phyloP scores from a whole-genome alignment of 1,140 invertebrate species.

The Onthophagus taurus region DNA sequence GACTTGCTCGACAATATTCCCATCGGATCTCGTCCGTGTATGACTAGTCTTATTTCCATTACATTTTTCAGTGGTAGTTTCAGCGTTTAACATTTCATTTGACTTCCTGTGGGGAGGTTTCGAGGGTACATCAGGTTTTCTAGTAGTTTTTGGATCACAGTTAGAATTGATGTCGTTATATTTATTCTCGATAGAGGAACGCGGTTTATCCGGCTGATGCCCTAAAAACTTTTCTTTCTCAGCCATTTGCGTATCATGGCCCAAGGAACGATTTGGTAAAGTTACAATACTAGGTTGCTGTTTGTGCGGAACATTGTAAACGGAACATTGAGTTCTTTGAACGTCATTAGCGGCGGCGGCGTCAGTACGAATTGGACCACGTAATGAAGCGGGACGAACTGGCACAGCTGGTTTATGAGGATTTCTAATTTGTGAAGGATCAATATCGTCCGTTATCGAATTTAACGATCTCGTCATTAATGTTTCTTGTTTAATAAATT shows the following conservation, averaged over 20 bases:
- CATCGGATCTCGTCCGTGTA: slow-evolving; percentile 32
- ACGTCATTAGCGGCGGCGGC: slow-evolving; percentile 36
- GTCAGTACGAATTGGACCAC: slow-evolving; percentile 41
- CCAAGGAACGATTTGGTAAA: slow-evolving; percentile 25
- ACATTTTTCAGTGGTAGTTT: slow-evolving; percentile 8
- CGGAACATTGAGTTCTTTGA: slow-evolving; percentile 30
- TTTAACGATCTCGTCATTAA: slow-evolving; percentile 12
- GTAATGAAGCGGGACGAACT: slow-evolving; percentile 56
- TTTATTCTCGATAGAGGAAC: slow-evolving; percentile 19
- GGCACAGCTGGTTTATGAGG: slow-evolving; percentile 58
- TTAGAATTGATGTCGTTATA: slow-evolving; percentile 25
- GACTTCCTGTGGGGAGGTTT: slow-evolving; percentile 22
- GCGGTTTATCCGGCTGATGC: slow-evolving; percentile 17
- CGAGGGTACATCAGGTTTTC: slow-evolving; percentile 12
- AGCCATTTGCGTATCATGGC: slow-evolving; percentile 34
- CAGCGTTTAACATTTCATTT: slow-evolving; percentile 17
- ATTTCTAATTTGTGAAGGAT: slow-evolving; percentile 23
- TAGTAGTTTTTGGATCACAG: slow-evolving; percentile 2
- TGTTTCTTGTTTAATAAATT: slow-evolving; percentile 3
- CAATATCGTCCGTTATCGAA: slow-evolving; percentile 18
- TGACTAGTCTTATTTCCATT: slow-evolving; percentile 26
- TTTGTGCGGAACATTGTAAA: slow-evolving; percentile 31
- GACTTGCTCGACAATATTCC: slow-evolving; percentile 23
- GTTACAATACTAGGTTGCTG: slow-evolving; percentile 34
- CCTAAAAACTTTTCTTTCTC: slow-evolving; percentile 35